Evolutionary conservation across 2,797 vertebrate genomes (phyloP), one percentile per base, ranked within the genome.

Genomic region (Leptatherina wallacei): DNA sequence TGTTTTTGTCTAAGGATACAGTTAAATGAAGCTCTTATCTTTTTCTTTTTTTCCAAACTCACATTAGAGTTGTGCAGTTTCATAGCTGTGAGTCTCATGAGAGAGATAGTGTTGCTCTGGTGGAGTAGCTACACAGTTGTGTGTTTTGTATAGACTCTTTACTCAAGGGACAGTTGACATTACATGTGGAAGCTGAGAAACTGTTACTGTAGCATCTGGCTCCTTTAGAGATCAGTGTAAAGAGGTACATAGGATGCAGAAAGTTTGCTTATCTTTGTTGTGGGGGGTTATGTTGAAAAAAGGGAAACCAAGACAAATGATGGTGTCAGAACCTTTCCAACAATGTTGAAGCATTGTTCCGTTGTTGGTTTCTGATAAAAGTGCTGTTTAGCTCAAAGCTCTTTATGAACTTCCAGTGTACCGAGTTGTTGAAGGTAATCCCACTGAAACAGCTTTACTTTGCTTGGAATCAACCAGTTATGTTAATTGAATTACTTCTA

Each of bases 11-110:
- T 1, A 2, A 49, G 22, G n/a, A 2, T 52, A 6, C 22, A 0
- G 27, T 73, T n/a, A 20, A 69, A 75, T 60, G 69, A 70, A 71
- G 56, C 24, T 9, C 12, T 33, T 14, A 13, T 75, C 61, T 80
- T 33, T 27, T 61, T 54, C 40, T 75, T 3, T 32, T 32, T 32
- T 3, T 32, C 20, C 60, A 69, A 24, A 47, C 29, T 71, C 64
- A 30, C 65, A 56, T 49, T 35, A 16, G 35, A 62, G 61, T 69
- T 40, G 20, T 27, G 12, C 27, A 67, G 3, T 18, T 47, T 74
- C 44, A 54, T 59, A 44, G 30, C 59, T 35, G 63, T 16, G 29
- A 73, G 47, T 58, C 60, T 58, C 60, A n/a, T 49, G 60, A 67
- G 60, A 69, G 62, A 61, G 32, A 59, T 1, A 1, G 33, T 20